A percentile compares a stretch with the other conserved stretches of the same genome.
These are phyloP conservation scores for Myotis myotis DNA, from an alignment of 2,797 vertebrate genomes.

Conservation along the genomic window DNA sequence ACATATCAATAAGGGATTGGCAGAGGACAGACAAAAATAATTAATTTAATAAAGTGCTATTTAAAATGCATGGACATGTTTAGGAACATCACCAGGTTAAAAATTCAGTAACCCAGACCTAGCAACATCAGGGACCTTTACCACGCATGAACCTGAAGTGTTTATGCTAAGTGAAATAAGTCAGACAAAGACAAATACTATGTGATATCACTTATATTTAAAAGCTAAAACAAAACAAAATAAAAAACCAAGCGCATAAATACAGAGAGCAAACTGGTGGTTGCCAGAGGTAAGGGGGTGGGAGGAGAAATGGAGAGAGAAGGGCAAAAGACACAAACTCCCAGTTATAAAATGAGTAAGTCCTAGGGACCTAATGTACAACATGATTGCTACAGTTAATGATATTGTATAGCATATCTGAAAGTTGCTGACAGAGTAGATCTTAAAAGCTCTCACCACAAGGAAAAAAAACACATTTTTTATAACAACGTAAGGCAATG, in stretches of 20 bases:
- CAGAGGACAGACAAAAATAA: neutral
- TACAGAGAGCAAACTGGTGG: neutral
- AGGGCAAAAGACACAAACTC: neutral
- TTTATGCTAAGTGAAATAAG: neutral
- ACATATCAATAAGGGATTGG: neutral
- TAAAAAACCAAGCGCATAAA: neutral
- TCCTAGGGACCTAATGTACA: neutral
- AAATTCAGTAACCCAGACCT: neutral
- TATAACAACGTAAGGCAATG: neutral
- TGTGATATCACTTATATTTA: neutral
- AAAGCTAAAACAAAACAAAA: neutral
- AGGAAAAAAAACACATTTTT: neutral
- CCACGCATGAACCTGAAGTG: neutral
- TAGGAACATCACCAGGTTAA: neutral
- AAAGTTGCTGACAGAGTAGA: neutral
- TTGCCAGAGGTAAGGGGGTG: neutral
- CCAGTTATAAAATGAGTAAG: neutral
- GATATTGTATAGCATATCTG: neutral
- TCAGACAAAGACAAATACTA: neutral
- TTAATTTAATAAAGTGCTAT: neutral
- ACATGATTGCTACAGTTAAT: neutral
- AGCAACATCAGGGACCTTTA: neutral
- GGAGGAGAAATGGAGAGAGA: neutral
- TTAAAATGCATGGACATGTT: neutral
- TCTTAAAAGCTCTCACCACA: neutral